These are phyloP conservation scores for Drosophila robusta DNA, from an alignment of 2,888 invertebrate genomes.

Conservation along the genomic window DNA sequence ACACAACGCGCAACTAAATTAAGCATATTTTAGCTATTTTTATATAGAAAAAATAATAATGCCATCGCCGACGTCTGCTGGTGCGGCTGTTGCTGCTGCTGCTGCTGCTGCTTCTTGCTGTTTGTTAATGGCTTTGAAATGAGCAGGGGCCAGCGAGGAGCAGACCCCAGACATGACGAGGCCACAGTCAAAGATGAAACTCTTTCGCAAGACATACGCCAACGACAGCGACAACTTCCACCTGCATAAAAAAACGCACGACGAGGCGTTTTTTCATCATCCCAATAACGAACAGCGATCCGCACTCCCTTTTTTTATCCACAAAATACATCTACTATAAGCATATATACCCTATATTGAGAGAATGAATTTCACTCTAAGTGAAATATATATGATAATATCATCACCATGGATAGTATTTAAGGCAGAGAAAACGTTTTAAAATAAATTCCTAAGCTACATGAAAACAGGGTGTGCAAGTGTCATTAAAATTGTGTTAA, in stretches of 20 bases:
- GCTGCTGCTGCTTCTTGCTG: conserved; percentile 69
- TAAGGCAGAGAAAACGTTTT: background rate
- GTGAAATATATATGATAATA: conserved; percentile 7
- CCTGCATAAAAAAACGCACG: conserved; percentile 61
- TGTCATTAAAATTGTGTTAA: background rate
- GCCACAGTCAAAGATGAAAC: conserved; percentile 50
- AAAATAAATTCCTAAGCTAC: background rate
- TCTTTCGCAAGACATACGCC: conserved; percentile 72
- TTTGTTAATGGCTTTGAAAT: conserved; percentile 80
- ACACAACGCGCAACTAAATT: conserved; percentile 68
- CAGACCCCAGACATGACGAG: conserved; percentile 30
- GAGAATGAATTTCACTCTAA: background rate
- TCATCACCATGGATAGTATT: background rate
- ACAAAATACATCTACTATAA: conserved; percentile 3
- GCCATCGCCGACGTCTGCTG: conserved; percentile 29
- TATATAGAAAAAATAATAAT: conserved; percentile 62
- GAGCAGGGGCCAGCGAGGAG: conserved; percentile 43
- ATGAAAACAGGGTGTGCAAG: background rate
- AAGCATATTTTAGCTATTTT: conserved; percentile 80
- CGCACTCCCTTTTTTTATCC: conserved; percentile 38
- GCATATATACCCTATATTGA: conserved; percentile 25
- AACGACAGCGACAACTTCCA: conserved; percentile 69
- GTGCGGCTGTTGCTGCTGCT: conserved; percentile 6
- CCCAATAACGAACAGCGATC: conserved; percentile 4
- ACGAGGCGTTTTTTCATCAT: conserved; percentile 31